These are phyloP conservation scores for Drosophila trichaetosa DNA, from an alignment of 2,888 invertebrate species.

Conservation along the genomic window DNA sequence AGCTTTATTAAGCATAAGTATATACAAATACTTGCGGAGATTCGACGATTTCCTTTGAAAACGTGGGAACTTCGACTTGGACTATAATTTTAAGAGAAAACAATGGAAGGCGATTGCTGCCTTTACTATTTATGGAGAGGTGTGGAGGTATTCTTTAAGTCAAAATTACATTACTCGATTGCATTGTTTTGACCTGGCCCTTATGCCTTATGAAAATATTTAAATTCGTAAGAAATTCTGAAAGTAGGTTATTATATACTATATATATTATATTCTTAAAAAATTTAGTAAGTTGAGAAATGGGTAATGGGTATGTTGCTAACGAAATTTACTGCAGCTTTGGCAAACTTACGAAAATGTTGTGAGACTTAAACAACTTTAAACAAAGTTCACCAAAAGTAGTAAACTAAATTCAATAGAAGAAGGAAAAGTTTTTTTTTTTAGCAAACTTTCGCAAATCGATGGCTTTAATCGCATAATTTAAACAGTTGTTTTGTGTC, in stretches of 20 bases:
- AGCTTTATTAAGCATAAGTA: not conserved
- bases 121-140: not conserved
- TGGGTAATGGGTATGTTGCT: not conserved
- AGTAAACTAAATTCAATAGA: not conserved
- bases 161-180: not conserved
- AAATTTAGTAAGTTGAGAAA: not conserved
- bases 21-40: too few relatives aligned
- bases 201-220: not conserved
- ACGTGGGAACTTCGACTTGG: too few relatives aligned
- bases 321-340: not conserved
- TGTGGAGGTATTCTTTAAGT: not conserved
- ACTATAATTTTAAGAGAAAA: not conserved
- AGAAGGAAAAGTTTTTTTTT: slow-evolving; percentile 16
- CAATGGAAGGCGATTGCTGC: not conserved
- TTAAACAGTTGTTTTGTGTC: slow-evolving; percentile 21
- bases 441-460: slow-evolving; percentile 31
- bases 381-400: not conserved
- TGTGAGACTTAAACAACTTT: not conserved
- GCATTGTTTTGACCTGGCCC: not conserved
- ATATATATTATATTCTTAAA: not conserved
- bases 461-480: slow-evolving; percentile 40
- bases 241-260: not conserved
- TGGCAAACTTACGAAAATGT: not conserved
- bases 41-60: not conserved
- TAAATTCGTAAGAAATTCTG: not conserved